Evolutionary conservation across 2,113 vertebrate genomes (phyloP).

Genomic region (Periophthalmus modestus): DNA sequence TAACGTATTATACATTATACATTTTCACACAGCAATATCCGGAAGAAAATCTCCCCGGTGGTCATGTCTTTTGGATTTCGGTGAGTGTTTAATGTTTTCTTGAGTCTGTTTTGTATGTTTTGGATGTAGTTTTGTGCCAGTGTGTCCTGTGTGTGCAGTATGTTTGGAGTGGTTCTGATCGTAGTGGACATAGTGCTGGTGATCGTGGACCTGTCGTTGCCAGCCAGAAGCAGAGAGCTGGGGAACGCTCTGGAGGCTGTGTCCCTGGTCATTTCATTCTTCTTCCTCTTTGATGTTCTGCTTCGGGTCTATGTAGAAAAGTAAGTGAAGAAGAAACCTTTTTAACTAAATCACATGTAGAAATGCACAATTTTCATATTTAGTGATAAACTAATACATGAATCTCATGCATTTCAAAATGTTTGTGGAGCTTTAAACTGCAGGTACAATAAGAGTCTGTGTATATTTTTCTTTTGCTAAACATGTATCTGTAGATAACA

Average conservation of each 20-base stretch:
- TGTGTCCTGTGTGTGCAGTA: constrained; percentile 62
- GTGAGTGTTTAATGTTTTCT: constrained; percentile 71
- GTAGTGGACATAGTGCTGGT: constrained; percentile 85
- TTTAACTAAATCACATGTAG: background rate
- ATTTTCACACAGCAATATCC: constrained; percentile 66
- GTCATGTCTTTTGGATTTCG: constrained; percentile 91
- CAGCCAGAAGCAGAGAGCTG: constrained; percentile 32
- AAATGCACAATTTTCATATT: too few species aligned
- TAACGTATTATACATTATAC: background rate
- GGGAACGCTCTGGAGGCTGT: constrained; percentile 68
- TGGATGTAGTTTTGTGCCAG: background rate
- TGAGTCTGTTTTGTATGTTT: background rate
- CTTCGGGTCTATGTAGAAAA: constrained; percentile 87
- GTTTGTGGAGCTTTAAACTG: too few species aligned
- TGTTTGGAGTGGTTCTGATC: constrained; percentile 88
- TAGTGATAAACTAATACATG: too few species aligned
- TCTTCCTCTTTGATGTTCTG: constrained; percentile 87
- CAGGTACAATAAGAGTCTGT: too few species aligned
- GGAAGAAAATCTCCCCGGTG: constrained; percentile 76
- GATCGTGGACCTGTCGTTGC: constrained; percentile 77
- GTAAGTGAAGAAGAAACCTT: constrained; percentile 75
- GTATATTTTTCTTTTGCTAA: too few species aligned
- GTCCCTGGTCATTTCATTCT: constrained; percentile 87
- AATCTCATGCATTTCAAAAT: too few species aligned
- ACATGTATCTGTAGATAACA: too few species aligned